Evolutionary conservation across 2,797 vertebrate genomes (phyloP).

Genomic region (Euphonia xanthogaster): DNA sequence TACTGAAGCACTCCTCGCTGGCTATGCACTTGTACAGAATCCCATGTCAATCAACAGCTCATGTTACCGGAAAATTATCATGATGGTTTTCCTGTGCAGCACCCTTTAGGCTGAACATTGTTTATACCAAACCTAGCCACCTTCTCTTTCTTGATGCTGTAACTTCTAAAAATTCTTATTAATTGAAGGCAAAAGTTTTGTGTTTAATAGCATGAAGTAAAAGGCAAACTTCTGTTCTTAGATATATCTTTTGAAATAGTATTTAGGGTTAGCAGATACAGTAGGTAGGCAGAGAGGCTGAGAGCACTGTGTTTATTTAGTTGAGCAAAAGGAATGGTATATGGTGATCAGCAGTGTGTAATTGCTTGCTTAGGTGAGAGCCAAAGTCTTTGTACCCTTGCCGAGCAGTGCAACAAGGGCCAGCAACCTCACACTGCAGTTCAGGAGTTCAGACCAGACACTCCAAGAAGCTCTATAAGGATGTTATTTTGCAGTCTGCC

Average conservation of each 20-base stretch:
- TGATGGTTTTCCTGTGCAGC: not conserved
- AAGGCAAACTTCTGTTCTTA: not conserved
- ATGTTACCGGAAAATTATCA: not conserved
- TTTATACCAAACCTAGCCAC: not conserved
- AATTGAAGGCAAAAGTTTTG: not conserved
- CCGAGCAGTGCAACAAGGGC: not conserved
- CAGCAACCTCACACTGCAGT: rapidly evolving
- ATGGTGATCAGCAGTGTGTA: not conserved
- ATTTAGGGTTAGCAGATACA: not conserved
- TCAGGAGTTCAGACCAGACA: not conserved
- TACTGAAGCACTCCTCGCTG: not conserved
- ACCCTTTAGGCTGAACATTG: not conserved
- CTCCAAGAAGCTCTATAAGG: not conserved
- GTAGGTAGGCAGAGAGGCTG: not conserved
- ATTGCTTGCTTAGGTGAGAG: not conserved
- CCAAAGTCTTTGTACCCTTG: rapidly evolving
- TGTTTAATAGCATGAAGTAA: not conserved
- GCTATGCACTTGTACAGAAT: not conserved
- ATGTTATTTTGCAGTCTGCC: not conserved
- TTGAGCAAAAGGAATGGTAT: not conserved
- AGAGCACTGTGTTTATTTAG: not conserved
- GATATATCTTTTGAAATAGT: not conserved
- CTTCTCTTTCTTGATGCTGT: not conserved
- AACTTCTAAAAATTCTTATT: not conserved
- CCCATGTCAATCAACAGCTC: not conserved